phyloP scores from a whole-genome alignment of 1,140 invertebrate genomes.

The Drosophila tristis region DNA sequence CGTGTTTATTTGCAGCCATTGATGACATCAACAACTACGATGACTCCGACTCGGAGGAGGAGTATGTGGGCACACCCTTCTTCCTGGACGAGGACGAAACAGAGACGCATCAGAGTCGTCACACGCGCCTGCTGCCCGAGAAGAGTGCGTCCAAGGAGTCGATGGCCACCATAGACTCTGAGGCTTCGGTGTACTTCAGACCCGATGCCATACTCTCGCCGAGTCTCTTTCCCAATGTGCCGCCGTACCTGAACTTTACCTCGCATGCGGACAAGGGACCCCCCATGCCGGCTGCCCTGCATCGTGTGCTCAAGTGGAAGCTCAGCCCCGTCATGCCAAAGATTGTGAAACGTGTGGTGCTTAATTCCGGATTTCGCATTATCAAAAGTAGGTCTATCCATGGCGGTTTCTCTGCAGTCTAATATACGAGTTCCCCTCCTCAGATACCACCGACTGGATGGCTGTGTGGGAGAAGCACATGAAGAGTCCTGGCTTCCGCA shows the following conservation, averaged over 20 bases:
- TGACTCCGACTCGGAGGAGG: constrained; percentile 78
- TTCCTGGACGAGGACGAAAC: constrained; percentile 63
- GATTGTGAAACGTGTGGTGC: constrained; percentile 92
- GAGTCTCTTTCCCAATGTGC: constrained; percentile 93
- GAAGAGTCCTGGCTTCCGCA: constrained; percentile 90
- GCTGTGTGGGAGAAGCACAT: constrained; percentile 94
- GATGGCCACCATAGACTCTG: constrained; percentile 58
- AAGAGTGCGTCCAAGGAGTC: constrained; percentile 53
- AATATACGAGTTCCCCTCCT: background rate
- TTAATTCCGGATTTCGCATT: constrained; percentile 93
- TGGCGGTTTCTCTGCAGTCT: background rate
- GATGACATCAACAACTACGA: constrained; percentile 76
- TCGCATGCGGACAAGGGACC: constrained; percentile 89
- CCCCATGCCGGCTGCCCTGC: constrained; percentile 88
- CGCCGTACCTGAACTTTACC: constrained; percentile 95
- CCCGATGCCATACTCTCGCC: constrained; percentile 86
- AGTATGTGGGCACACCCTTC: constrained; percentile 73
- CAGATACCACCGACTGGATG: constrained; percentile 89
- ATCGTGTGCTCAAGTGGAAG: constrained; percentile 94
- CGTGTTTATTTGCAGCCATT: constrained; percentile 52
- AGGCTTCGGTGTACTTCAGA: constrained; percentile 62
- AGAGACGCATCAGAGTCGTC: constrained; percentile 69
- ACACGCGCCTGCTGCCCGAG: constrained; percentile 60
- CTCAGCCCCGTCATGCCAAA: constrained; percentile 95
- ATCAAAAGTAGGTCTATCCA: constrained; percentile 88